Conservation (phyloP, 23 tunicate species). For the Diplosoma virens region DNA sequence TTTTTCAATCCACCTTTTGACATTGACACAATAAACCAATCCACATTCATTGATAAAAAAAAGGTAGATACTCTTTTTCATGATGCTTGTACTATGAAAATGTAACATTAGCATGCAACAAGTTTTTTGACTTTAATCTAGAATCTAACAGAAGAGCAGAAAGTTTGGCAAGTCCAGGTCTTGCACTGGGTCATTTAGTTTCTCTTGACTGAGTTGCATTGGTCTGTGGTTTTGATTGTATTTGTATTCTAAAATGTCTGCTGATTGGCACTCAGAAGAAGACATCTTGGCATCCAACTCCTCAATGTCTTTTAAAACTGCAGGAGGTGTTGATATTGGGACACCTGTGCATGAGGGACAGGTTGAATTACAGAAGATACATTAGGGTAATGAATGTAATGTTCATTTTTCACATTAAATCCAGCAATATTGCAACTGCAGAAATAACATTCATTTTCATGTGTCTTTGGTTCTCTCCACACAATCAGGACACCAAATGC, state of each 20-base stretch:
- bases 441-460: conserved; percentile 5
- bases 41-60: conserved; percentile 14
- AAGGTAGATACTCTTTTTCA: too few species aligned
- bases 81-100: too few species aligned
- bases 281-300: too few species aligned
- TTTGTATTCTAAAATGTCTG: too few species aligned
- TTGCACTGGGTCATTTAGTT: conserved; percentile 1
- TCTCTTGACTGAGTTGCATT: background rate
- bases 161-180: conserved; percentile 8
- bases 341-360: conserved; percentile 18
- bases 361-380: conserved; percentile 10
- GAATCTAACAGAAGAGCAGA: conserved; percentile 12
- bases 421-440: conserved; percentile 15
- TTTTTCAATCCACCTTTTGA: conserved; percentile 12
- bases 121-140: conserved; percentile 9
- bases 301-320: too few species aligned
- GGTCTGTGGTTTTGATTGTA: background rate
- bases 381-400: conserved; percentile 4
- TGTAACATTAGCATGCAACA: background rate
- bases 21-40: conserved; percentile 16
- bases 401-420: too few species aligned
- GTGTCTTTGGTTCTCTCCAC: conserved; percentile 21
- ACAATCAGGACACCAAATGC: conserved; percentile 17
- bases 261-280: too few species aligned
- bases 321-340: background rate